These are phyloP conservation scores for Acyrthosiphon pisum DNA, from an alignment of 1,140 invertebrate genomes.

Conservation along the genomic window DNA sequence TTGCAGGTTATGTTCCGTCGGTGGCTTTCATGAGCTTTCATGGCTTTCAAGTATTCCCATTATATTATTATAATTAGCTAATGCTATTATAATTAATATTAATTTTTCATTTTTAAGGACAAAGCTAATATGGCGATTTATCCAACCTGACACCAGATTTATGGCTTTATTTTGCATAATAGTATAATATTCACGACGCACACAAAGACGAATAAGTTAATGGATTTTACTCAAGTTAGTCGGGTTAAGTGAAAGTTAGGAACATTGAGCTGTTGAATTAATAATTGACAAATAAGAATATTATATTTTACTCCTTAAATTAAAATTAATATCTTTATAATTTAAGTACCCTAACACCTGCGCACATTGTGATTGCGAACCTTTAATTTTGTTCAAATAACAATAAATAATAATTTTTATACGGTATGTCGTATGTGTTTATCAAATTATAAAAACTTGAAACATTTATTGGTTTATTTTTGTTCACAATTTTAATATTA, in stretches of 20 bases:
- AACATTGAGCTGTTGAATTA: background rate
- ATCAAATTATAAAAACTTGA: background rate
- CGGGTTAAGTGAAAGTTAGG: background rate
- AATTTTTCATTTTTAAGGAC: background rate
- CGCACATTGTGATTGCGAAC: background rate
- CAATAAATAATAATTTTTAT: background rate
- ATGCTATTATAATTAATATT: background rate
- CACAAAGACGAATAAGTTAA: background rate
- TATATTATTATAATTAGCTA: background rate
- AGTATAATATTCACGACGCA: background rate
- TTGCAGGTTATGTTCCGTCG: background rate
- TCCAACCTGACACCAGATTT: background rate
- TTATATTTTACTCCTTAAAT: background rate
- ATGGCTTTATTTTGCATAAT: background rate
- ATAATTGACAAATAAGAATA: background rate
- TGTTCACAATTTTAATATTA: background rate
- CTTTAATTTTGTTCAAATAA: background rate
- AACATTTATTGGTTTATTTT: background rate
- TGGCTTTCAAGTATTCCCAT: background rate
- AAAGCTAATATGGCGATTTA: background rate
- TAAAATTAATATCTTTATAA: no score
- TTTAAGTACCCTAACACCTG: no score
- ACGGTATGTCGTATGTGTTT: background rate
- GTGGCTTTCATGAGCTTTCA: background rate
- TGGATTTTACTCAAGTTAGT: background rate